Evolutionary conservation across 2,888 invertebrate species (phyloP).

Genomic region (Pherbina coryleti): DNA sequence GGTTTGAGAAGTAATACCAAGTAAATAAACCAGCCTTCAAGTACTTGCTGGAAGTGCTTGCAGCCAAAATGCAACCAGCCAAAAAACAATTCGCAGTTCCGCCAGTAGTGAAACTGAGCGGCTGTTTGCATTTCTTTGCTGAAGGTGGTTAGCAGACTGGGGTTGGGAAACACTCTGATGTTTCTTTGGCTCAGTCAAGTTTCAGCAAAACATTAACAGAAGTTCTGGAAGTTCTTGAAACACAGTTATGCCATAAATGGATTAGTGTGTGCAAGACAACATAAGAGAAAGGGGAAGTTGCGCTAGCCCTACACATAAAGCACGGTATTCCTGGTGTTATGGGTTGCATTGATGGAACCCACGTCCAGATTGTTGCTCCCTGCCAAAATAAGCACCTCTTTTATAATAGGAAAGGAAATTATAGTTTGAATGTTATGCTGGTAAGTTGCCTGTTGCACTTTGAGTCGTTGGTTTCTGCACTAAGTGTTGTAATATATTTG

Average conservation of each 20-base stretch:
- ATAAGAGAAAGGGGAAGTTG: not conserved
- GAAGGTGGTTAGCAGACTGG: not conserved
- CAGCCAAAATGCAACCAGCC: too few relatives aligned
- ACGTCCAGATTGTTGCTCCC: not conserved
- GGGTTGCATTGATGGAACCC: not conserved
- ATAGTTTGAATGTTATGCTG: too few relatives aligned
- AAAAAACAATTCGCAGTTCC: not conserved
- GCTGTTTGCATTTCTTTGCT: too few relatives aligned
- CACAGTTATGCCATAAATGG: not conserved
- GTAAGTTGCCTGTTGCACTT: too few relatives aligned
- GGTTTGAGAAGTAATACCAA: not conserved
- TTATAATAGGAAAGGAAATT: not conserved
- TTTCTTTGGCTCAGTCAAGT: not conserved
- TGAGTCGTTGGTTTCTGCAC: too few relatives aligned
- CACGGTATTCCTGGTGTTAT: too few relatives aligned
- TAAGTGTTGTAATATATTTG: too few relatives aligned
- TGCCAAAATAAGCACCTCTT: not conserved
- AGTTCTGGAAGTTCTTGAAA: not conserved
- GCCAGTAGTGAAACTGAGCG: too few relatives aligned
- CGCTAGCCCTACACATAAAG: not conserved
- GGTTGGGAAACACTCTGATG: not conserved
- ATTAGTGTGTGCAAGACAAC: not conserved
- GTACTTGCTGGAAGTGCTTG: not conserved
- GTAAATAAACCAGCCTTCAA: not conserved
- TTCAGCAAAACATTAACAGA: not conserved